phyloP scores from a whole-genome alignment of 1,140 invertebrate species.

The Stegodyphus dumicola region DNA sequence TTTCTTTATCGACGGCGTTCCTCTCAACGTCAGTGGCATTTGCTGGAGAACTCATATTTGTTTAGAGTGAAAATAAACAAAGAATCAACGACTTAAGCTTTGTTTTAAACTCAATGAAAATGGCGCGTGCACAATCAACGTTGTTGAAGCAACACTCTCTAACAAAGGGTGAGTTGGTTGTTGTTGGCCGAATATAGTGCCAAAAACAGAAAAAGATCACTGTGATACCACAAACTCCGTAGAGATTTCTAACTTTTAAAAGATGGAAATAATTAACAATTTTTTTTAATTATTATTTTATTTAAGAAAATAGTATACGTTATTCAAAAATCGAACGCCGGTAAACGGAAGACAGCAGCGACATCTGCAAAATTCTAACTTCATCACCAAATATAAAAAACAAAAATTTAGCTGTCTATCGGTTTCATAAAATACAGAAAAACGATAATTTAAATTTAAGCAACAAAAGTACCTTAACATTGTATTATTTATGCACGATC shows the following conservation, averaged over 20 bases:
- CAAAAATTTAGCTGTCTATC: no score
- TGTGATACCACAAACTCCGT: no score
- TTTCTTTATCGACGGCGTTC: slow-evolving; percentile 52
- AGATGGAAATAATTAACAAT: background rate
- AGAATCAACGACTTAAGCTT: slow-evolving; percentile 34
- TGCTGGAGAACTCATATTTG: slow-evolving; percentile 40
- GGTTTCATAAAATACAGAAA: no score
- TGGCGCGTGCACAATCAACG: slow-evolving; percentile 54
- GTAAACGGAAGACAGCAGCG: background rate
- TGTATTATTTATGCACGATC: no score
- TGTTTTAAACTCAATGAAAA: slow-evolving; percentile 50
- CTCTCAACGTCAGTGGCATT: slow-evolving; percentile 41
- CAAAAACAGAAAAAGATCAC: background rate
- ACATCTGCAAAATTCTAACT: background rate
- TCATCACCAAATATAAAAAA: no score
- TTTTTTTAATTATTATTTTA: background rate
- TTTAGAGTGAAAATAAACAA: slow-evolving; percentile 48
- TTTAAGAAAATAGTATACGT: background rate
- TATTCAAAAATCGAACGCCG: slow-evolving; percentile 8
- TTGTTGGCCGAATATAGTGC: slow-evolving; percentile 8
- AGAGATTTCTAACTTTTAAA: background rate
- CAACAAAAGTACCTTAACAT: no score
- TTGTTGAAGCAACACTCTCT: slow-evolving; percentile 54
- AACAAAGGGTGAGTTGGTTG: slow-evolving; percentile 44
- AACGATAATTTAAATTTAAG: no score